phyloP scores from a whole-genome alignment of 2,888 invertebrate genomes.

The Drosophila nigricruria region DNA sequence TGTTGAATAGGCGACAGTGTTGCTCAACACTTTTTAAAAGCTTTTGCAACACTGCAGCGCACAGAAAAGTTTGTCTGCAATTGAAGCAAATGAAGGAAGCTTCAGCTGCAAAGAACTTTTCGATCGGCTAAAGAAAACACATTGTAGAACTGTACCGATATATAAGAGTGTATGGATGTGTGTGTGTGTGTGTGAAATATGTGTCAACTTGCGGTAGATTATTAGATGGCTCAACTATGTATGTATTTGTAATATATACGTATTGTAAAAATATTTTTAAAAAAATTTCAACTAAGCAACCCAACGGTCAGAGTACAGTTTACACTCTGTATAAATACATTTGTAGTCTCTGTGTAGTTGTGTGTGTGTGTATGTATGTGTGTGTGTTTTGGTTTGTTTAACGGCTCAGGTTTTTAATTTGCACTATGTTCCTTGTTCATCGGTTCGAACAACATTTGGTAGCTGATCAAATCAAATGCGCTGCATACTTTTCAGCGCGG shows the following conservation, averaged over 20 bases:
- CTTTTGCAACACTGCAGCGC: constrained; percentile 26
- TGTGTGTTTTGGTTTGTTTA: constrained; percentile 11
- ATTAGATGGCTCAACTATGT: constrained; percentile 70
- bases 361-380: constrained; percentile 18
- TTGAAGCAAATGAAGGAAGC: constrained; percentile 22
- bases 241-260: constrained; percentile 50
- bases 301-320: constrained; percentile 79
- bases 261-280: constrained; percentile 66
- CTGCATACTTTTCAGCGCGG: constrained; percentile 43
- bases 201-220: constrained; percentile 77
- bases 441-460: constrained; percentile 30
- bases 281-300: constrained; percentile 77
- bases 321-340: constrained; percentile 64
- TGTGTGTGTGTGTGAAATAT: constrained; percentile 43
- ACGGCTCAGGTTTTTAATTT: constrained; percentile 67
- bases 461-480: constrained; percentile 33
- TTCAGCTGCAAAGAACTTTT: constrained; percentile 60
- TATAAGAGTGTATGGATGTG: constrained; percentile 10
- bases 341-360: constrained; percentile 22
- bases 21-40: constrained; percentile 61
- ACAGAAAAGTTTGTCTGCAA: constrained; percentile 56
- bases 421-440: constrained; percentile 64
- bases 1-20: constrained; percentile 20
- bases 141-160: constrained; percentile 55
- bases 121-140: constrained; percentile 56